A percentile compares a stretch with the other conserved stretches of the same genome.
Evolutionary conservation across 1,140 invertebrate genomes (phyloP).

Genomic region (Drosophila nigrodunni): DNA sequence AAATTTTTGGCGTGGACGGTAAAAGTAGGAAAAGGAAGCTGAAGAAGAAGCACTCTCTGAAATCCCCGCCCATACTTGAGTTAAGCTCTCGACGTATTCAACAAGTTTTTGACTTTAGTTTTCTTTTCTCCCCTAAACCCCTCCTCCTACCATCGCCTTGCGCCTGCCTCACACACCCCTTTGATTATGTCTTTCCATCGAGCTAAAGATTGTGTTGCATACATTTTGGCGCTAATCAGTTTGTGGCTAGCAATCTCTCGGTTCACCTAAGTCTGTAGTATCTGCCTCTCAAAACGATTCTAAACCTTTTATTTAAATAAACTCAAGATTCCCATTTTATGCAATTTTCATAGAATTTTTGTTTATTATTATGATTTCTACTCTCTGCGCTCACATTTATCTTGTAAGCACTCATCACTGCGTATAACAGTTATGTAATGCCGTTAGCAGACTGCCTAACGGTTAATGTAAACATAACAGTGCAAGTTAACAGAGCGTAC

Average conservation of each 20-base stretch:
- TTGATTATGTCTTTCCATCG: neutral
- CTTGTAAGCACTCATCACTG: neutral
- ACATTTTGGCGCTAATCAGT: conserved; percentile 35
- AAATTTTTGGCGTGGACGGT: conserved; percentile 29
- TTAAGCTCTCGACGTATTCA: conserved; percentile 46
- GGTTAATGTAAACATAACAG: conserved; percentile 20
- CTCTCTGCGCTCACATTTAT: conserved; percentile 1
- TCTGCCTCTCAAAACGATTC: conserved; percentile 24
- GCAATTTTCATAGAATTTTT: conserved; percentile 8
- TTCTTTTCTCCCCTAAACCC: neutral
- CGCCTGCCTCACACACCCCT: no score
- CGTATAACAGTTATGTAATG: conserved; percentile 63
- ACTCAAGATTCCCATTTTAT: neutral
- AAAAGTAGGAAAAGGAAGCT: neutral
- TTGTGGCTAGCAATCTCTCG: neutral
- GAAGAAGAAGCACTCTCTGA: neutral
- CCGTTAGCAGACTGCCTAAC: neutral
- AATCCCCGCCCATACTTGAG: neutral
- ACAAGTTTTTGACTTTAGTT: conserved; percentile 58
- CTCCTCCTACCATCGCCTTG: neutral
- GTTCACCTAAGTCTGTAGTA: neutral
- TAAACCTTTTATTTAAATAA: conserved; percentile 24
- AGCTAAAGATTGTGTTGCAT: neutral
- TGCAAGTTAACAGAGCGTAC: neutral
- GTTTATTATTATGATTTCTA: conserved; percentile 19